Percentiles rank a stretch among this genome's conserved stretches.
Evolutionary conservation across 2,888 invertebrate species (phyloP).

Genomic region (Drosophila fulvimacula): DNA sequence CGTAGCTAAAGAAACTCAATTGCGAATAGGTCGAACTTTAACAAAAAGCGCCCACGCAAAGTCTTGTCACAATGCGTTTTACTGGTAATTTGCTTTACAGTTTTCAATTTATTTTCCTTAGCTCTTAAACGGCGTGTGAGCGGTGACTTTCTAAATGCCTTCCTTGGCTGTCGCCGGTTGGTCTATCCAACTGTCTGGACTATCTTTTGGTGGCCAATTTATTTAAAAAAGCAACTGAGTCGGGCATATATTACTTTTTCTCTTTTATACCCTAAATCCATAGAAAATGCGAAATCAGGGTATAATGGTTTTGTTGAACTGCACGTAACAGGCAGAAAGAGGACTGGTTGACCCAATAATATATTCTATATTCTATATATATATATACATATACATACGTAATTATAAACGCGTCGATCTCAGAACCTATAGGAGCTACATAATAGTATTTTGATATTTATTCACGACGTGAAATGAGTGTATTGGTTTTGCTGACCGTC

Average conservation of each 20-base stretch:
- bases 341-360: neutral
- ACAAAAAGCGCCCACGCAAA: slow-evolving; percentile 62
- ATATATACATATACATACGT: too few relatives aligned
- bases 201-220: slow-evolving; percentile 76
- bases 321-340: neutral
- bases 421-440: too few relatives aligned
- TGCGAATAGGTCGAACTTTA: slow-evolving; percentile 17
- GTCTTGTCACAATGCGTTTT: slow-evolving; percentile 80
- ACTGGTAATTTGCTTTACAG: slow-evolving; percentile 78
- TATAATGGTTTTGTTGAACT: neutral
- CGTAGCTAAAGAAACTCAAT: slow-evolving; percentile 30
- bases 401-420: too few relatives aligned
- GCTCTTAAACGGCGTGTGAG: slow-evolving; percentile 61
- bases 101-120: slow-evolving; percentile 77
- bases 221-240: slow-evolving; percentile 56
- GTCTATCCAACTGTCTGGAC: slow-evolving; percentile 59
- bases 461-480: too few relatives aligned
- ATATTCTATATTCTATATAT: too few relatives aligned
- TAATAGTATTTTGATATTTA: too few relatives aligned
- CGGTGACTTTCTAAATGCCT: slow-evolving; percentile 77
- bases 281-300: neutral
- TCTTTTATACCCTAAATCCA: neutral
- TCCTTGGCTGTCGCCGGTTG: slow-evolving; percentile 55
- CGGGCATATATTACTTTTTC: slow-evolving; percentile 38
- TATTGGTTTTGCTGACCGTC: too few relatives aligned